phyloP scores from a whole-genome alignment of 2,888 invertebrate species.

The Gisinianus flammeolus region DNA sequence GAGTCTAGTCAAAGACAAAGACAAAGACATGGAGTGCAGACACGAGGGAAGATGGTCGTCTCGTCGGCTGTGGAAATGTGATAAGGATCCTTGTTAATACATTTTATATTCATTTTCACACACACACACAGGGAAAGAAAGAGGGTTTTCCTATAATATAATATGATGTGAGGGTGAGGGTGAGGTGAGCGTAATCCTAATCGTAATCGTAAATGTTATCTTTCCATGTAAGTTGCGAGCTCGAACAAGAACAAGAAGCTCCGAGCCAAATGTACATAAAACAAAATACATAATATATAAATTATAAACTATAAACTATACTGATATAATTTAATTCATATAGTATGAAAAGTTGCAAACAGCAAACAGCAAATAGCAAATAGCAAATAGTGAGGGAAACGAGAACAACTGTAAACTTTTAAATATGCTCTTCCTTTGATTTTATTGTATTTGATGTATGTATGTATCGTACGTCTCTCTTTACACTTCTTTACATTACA shows the following conservation, averaged over 20 bases:
- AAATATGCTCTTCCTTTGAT: no score
- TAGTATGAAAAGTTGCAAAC: neutral
- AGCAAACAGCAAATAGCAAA: no score
- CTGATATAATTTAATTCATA: neutral
- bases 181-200: neutral
- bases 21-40: neutral
- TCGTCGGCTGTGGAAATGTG: neutral
- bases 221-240: slow-evolving; percentile 2
- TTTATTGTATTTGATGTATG: no score
- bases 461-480: no score
- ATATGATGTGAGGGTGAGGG: neutral
- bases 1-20: no score
- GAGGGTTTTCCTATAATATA: no score
- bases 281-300: neutral
- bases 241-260: neutral
- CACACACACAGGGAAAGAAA: no score
- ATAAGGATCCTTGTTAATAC: neutral
- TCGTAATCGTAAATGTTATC: slow-evolving; percentile 16
- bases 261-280: neutral
- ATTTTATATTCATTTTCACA: neutral
- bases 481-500: no score
- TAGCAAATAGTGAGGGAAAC: no score
- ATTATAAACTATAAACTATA: neutral
- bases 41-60: neutral
- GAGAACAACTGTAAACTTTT: no score